Evolutionary conservation across 2,888 invertebrate genomes (phyloP), one percentile per base, ranked within the genome.

Genomic region (Melitaea athalia): DNA sequence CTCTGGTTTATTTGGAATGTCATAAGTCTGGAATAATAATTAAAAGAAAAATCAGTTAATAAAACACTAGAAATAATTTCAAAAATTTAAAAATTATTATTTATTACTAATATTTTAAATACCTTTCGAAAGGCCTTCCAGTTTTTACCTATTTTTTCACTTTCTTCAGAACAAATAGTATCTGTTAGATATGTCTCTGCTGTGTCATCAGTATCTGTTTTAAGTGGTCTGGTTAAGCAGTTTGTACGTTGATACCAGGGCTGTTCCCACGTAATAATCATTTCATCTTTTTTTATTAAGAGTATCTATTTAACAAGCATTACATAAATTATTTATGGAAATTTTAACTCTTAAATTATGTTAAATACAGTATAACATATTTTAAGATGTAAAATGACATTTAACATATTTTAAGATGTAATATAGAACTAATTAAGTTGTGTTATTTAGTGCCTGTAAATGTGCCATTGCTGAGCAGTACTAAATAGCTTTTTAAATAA

Each of bases 211-310:
- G 74, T 67, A 15, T 14, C 63, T 59, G 64, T 70, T 63, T 80
- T 74, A 7, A 84, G 59, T 57, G 80, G 78, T 43, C 85, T 78
- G 17, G 87, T 83, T 3, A 87, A 69, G 17, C 80, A 76, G 50
- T 73, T 79, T 17, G 78, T 70, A 62, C 76, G 67, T 78, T 91
- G 91, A 75, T 89, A 91, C 91, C 89, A 91, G 6, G 91, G 91
- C 72, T 82, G 85, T 7, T 81, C 73, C 91, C 91, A 91, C 50
- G 81, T 79, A 65, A 90, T 79, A 17, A 70, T 60, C 72, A 79
- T 79, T 64, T 76, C 15, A 45, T 74, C 59, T 49, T 83, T 72
- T 76, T 75, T 85, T 3, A 75, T 66, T 42, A 82, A 57, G 47
- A 90, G 72, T 66, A 60, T 47, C 68, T 68, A 15, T 15, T 15